Conservation (phyloP, 1,140 invertebrate genomes). For the Lordiphosa mommai region DNA sequence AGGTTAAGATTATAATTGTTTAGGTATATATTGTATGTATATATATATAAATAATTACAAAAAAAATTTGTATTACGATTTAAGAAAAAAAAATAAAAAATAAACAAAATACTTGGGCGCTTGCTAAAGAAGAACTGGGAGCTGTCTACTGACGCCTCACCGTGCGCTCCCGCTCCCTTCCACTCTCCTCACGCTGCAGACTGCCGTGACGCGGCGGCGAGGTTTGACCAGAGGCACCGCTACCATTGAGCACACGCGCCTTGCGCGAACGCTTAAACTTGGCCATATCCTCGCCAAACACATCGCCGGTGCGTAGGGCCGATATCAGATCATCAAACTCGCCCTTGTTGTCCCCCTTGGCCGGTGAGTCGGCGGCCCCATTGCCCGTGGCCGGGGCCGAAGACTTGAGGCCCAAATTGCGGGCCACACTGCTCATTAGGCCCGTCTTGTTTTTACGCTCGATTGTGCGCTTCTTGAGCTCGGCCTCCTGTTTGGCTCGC, state of each 20-base stretch:
- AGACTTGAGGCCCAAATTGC: constrained; percentile 81
- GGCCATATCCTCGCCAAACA: constrained; percentile 97
- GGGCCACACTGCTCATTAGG: constrained; percentile 83
- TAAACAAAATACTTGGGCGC: constrained; percentile 29
- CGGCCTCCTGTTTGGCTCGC: constrained; percentile 93
- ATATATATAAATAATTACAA: constrained; percentile 53
- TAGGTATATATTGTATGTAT: constrained; percentile 26
- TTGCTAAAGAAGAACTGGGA: no score
- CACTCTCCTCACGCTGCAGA: constrained; percentile 76
- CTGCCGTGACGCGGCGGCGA: constrained; percentile 81
- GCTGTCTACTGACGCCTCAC: constrained; percentile 68
- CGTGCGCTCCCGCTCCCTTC: constrained; percentile 72
- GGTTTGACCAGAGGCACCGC: constrained; percentile 58
- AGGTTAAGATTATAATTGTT: constrained; percentile 37
- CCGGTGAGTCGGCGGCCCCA: constrained; percentile 81
- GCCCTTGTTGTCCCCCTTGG: constrained; percentile 85
- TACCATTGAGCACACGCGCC: constrained; percentile 80
- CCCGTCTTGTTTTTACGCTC: constrained; percentile 90
- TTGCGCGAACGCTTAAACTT: constrained; percentile 91
- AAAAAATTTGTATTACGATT: constrained; percentile 27
- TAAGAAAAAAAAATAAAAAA: constrained; percentile 8
- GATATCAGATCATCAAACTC: constrained; percentile 99
- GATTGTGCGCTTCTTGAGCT: constrained; percentile 94
- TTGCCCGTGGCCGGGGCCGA: constrained; percentile 7
- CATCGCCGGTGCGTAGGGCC: constrained; percentile 96